These are phyloP conservation scores for Montipora sp. DNA, from an alignment of 64 coral and sea anemone genomes.

Conservation along the genomic window DNA sequence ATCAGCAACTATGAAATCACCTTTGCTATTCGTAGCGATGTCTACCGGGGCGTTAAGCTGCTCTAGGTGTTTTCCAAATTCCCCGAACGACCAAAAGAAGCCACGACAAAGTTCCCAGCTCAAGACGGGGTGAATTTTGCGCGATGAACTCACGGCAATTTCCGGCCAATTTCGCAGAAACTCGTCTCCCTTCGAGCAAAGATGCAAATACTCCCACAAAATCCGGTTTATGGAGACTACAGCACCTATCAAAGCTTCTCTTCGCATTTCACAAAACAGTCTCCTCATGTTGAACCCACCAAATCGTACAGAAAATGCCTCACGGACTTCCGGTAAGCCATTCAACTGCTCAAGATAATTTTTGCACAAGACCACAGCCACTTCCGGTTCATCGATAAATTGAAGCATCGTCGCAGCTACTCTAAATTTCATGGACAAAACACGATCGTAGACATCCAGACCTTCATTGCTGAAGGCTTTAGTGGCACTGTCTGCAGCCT, in stretches of 20 bases:
- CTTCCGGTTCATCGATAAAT: conserved; percentile 64
- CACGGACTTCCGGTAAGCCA: conserved; percentile 55
- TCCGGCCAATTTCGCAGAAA: conserved; percentile 72
- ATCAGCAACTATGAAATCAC: conserved; percentile 67
- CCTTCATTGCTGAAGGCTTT: conserved; percentile 76
- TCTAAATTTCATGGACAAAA: conserved; percentile 77
- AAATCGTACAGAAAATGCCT: conserved; percentile 64
- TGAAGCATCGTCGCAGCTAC: conserved; percentile 78
- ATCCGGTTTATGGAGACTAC: conserved; percentile 69
- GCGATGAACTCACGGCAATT: conserved; percentile 32
- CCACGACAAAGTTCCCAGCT: conserved; percentile 58
- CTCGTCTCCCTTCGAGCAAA: conserved; percentile 61
- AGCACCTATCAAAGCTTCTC: conserved; percentile 57
- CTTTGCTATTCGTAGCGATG: conserved; percentile 69
- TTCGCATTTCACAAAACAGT: conserved; percentile 68
- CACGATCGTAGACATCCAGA: conserved; percentile 66
- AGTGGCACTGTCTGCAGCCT: conserved; percentile 56
- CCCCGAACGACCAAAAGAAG: conserved; percentile 63
- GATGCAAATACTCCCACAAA: conserved; percentile 70
- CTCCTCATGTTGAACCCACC: conserved; percentile 49
- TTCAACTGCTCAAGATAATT: conserved; percentile 72
- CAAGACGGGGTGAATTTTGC: conserved; percentile 81
- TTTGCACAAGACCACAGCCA: conserved; percentile 66
- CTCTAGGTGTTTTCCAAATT: conserved; percentile 37
- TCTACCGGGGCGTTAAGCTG: conserved; percentile 64